Conservation (phyloP, 2,888 invertebrate genomes). For the Mimas tiliae region DNA sequence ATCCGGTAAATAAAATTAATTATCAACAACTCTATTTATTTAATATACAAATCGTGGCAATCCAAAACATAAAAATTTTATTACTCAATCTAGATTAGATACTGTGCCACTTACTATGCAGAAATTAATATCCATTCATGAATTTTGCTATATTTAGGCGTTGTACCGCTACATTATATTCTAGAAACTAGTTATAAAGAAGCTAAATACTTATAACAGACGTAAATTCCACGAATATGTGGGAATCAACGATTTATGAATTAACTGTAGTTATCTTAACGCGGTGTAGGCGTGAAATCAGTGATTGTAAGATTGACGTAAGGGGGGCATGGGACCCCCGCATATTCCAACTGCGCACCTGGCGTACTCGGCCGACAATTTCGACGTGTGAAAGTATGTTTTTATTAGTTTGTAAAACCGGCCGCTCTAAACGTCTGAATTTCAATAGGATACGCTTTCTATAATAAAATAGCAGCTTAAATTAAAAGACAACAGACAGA, state of each 20-base stretch:
- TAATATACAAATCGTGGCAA: background rate
- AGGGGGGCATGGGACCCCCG: constrained; percentile 20
- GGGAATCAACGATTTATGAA: constrained; percentile 20
- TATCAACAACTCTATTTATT: background rate
- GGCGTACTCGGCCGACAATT: background rate
- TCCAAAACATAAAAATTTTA: background rate
- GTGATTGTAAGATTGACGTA: constrained; percentile 23
- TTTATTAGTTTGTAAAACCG: constrained; percentile 30
- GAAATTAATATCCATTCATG: background rate
- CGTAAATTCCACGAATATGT: constrained; percentile 17
- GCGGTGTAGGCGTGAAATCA: constrained; percentile 23
- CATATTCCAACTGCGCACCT: constrained; percentile 6
- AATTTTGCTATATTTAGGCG: background rate
- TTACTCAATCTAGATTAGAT: background rate
- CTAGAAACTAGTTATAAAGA: background rate
- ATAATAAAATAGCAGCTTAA: constrained; percentile 19
- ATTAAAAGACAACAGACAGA: constrained; percentile 7
- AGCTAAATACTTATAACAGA: background rate
- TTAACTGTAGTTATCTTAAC: constrained; percentile 20
- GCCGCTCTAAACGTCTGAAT: constrained; percentile 27
- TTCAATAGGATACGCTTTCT: constrained; percentile 22
- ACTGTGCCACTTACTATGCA: background rate
- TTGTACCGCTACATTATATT: background rate
- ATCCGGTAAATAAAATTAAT: background rate
- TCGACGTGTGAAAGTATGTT: constrained; percentile 38